Percentiles rank a stretch among this genome's conserved stretches.
phyloP scores from a whole-genome alignment of 2,888 invertebrate species.

The Pterobdella sp. region DNA sequence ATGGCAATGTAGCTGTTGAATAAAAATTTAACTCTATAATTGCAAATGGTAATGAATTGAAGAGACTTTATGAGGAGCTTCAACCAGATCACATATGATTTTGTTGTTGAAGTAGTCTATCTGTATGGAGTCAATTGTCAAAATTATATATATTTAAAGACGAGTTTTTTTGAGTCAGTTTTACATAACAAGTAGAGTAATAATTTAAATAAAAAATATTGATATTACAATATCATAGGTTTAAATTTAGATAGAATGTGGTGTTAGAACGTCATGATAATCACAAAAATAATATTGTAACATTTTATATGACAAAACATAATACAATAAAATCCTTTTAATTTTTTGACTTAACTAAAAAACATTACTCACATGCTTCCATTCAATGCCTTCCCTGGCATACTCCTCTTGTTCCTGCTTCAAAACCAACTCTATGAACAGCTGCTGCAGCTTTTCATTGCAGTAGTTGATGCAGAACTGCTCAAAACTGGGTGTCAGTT shows the following conservation, averaged over 20 bases:
- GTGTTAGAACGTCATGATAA: too few relatives aligned
- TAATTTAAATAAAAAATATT: too few relatives aligned
- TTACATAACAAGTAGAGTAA: too few relatives aligned
- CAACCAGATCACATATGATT: slow-evolving; percentile 74
- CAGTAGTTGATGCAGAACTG: slow-evolving; percentile 99
- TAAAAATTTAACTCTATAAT: too few relatives aligned
- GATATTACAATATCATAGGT: too few relatives aligned
- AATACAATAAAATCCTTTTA: too few relatives aligned
- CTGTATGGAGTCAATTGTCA: slow-evolving; percentile 36
- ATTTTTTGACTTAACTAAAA: too few relatives aligned
- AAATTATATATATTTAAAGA: not conserved
- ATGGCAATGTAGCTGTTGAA: not conserved
- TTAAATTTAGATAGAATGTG: too few relatives aligned
- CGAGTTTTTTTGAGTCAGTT: too few relatives aligned
- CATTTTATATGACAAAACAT: too few relatives aligned
- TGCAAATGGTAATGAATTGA: not conserved
- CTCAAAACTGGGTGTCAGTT: slow-evolving; percentile 60
- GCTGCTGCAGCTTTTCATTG: slow-evolving; percentile 92
- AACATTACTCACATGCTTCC: slow-evolving; percentile 70
- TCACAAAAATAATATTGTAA: too few relatives aligned
- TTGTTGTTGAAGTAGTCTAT: slow-evolving; percentile 90
- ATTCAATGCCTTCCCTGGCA: slow-evolving; percentile 83
- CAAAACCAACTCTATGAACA: slow-evolving; percentile 91
- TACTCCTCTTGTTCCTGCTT: slow-evolving; percentile 98
- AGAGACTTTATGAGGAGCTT: slow-evolving; percentile 66